These are phyloP conservation scores for Drosophila basisetae DNA, from an alignment of 2,888 invertebrate species.

Conservation along the genomic window DNA sequence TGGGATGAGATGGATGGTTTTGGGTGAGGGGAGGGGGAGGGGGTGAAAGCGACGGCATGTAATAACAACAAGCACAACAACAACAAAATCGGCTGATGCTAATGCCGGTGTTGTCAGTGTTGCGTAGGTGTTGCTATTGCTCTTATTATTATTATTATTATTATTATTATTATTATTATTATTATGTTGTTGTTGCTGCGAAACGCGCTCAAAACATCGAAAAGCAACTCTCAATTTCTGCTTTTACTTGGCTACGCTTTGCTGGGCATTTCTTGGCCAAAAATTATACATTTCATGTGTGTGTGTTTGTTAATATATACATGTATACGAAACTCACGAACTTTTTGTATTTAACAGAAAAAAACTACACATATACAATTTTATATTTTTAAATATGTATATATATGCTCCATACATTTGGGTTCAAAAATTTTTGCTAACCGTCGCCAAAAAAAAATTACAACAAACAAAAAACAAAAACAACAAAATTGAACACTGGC, in stretches of 20 bases:
- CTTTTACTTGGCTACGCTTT: constrained; percentile 76
- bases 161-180: constrained; percentile 20
- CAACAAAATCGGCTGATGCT: constrained; percentile 16
- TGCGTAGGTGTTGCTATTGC: constrained; percentile 65
- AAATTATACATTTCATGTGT: constrained; percentile 25
- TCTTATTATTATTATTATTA: constrained; percentile 7
- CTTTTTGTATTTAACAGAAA: constrained; percentile 50
- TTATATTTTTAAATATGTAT: constrained; percentile 34
- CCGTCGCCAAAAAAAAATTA: constrained; percentile 60
- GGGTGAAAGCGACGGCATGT: constrained; percentile 73
- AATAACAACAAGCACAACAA: constrained; percentile 18
- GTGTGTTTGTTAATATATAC: constrained; percentile 14
- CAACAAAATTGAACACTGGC: constrained; percentile 54
- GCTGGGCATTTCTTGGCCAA: constrained; percentile 63
- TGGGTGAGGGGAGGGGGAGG: not conserved
- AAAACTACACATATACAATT: constrained; percentile 21
- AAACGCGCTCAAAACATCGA: constrained; percentile 42
- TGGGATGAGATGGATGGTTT: constrained; percentile 5
- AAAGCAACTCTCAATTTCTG: constrained; percentile 77
- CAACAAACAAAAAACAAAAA: constrained; percentile 37
- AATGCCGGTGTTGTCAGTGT: constrained; percentile 42
- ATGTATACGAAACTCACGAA: constrained; percentile 38
- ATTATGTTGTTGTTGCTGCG: constrained; percentile 29
- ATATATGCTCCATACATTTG: constrained; percentile 33
- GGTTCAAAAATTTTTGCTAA: constrained; percentile 60